phyloP scores from a whole-genome alignment of 2,113 vertebrate genomes.

The Elachura formosa region DNA sequence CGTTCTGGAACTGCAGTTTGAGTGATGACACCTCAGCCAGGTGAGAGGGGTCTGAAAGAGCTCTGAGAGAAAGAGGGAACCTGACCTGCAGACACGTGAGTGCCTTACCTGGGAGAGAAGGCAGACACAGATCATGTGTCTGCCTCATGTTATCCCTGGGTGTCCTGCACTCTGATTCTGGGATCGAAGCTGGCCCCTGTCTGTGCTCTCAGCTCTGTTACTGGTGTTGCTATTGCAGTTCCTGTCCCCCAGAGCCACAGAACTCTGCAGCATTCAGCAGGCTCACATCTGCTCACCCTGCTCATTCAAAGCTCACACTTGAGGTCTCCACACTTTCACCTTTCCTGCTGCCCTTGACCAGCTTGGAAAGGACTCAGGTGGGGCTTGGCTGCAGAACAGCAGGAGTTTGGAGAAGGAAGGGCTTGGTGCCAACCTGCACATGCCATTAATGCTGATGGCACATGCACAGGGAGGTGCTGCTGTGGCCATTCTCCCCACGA shows the following conservation, averaged over 20 bases:
- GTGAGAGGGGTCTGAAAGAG: not conserved
- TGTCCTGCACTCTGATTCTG: not conserved
- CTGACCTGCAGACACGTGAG: rapidly evolving
- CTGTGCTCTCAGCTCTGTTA: not conserved
- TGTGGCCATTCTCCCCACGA: rapidly evolving
- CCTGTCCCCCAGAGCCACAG: not conserved
- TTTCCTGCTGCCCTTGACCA: not conserved
- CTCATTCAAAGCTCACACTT: not conserved
- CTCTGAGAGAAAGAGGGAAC: not conserved
- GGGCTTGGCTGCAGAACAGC: not conserved
- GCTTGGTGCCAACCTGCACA: not conserved
- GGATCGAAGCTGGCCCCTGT: not conserved
- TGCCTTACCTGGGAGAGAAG: not conserved
- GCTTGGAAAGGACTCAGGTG: not conserved
- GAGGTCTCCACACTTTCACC: not conserved
- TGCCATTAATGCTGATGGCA: not conserved
- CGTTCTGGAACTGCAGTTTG: not conserved
- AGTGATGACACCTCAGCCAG: too few relatives aligned
- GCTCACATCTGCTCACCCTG: not conserved
- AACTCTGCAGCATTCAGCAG: not conserved
- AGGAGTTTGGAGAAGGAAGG: not conserved
- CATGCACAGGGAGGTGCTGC: not conserved
- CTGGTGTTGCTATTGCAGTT: not conserved
- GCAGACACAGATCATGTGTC: not conserved
- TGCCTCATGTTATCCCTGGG: rapidly evolving